Evolutionary conservation across 2,113 vertebrate species (phyloP).

Genomic region (Calypte anna): DNA sequence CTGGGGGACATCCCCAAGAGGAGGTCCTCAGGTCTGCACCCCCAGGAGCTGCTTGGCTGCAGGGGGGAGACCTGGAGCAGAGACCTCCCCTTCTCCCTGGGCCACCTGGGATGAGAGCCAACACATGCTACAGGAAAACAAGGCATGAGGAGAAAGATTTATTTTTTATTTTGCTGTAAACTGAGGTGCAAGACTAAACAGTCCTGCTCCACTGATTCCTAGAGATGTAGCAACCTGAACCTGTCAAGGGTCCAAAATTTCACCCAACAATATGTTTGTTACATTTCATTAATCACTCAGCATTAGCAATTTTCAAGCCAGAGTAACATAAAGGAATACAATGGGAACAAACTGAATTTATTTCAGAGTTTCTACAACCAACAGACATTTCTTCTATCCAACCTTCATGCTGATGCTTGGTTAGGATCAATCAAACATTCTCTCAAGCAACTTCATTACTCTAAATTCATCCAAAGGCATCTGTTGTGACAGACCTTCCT

Average conservation of each 20-base stretch:
- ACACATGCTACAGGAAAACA: neutral
- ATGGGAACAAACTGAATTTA: neutral
- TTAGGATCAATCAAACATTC: neutral
- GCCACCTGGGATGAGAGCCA: neutral
- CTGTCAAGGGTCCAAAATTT: neutral
- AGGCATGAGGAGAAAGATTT: neutral
- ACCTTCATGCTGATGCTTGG: neutral
- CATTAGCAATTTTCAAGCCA: neutral
- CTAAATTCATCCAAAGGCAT: neutral
- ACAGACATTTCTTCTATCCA: neutral
- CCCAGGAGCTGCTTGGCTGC: neutral
- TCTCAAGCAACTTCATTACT: slow-evolving; percentile 15
- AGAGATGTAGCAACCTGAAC: neutral
- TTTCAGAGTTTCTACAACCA: neutral
- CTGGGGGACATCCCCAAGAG: accelerated
- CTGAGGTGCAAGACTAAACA: neutral
- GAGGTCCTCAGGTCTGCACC: neutral
- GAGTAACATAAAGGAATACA: neutral
- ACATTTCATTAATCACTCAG: neutral
- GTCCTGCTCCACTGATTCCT: neutral
- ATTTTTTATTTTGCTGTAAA: neutral
- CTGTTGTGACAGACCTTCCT: neutral
- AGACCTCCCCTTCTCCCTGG: neutral
- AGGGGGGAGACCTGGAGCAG: accelerated
- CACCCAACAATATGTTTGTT: neutral